phyloP scores from a whole-genome alignment of 2,888 invertebrate species.

The Pseudolycoriella hygida region DNA sequence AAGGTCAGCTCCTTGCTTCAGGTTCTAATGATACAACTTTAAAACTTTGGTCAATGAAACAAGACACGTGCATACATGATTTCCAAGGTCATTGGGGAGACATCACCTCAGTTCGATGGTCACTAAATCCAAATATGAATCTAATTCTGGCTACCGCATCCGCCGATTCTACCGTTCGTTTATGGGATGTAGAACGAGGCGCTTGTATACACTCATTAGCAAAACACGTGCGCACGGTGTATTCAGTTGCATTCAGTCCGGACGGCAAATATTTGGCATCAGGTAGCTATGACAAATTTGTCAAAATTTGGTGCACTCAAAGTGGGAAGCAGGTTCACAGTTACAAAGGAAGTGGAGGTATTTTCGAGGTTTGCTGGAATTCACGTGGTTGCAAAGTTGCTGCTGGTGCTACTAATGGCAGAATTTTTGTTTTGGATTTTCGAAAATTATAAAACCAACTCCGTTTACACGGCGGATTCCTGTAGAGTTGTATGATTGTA shows the following conservation, averaged over 20 bases:
- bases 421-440: constrained; percentile 82
- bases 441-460: constrained; percentile 63
- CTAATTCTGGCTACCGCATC: constrained; percentile 93
- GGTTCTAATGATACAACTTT: constrained; percentile 94
- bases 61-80: constrained; percentile 87
- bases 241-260: constrained; percentile 95
- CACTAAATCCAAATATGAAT: constrained; percentile 96
- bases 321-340: constrained; percentile 90
- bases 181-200: constrained; percentile 86
- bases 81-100: constrained; percentile 91
- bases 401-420: constrained; percentile 96
- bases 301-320: constrained; percentile 97
- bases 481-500: too few species aligned
- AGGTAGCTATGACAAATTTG: constrained; percentile 86
- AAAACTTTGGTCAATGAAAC: constrained; percentile 98
- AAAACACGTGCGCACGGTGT: constrained; percentile 95
- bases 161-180: constrained; percentile 91
- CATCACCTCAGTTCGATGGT: constrained; percentile 99
- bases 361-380: constrained; percentile 99
- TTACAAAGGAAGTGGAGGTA: constrained; percentile 95
- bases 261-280: constrained; percentile 88
- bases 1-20: constrained; percentile 44
- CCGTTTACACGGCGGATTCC: too few species aligned
- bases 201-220: constrained; percentile 84
- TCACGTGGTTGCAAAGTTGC: constrained; percentile 95